Evolutionary conservation across 2,888 invertebrate species (phyloP).

Genomic region (Carcina quercana): DNA sequence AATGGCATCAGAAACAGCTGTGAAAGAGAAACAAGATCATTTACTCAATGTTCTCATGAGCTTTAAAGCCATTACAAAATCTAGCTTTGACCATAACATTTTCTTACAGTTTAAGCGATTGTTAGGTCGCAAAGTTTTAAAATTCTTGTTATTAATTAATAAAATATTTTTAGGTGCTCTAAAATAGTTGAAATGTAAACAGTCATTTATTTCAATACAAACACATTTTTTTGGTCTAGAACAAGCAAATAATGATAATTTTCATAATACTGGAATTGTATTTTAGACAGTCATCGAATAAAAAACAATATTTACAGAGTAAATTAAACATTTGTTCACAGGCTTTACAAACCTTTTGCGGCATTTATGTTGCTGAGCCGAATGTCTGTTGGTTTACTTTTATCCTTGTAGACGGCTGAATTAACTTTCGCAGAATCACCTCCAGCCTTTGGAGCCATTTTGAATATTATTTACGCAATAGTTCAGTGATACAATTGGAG

Average conservation of each 20-base stretch:
- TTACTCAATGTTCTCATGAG: too few species aligned
- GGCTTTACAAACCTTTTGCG: conserved; percentile 88
- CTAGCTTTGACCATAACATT: too few species aligned
- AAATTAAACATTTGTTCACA: too few species aligned
- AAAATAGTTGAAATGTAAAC: too few species aligned
- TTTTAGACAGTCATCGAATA: too few species aligned
- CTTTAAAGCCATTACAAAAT: too few species aligned
- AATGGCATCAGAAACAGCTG: conserved; percentile 99
- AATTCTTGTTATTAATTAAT: too few species aligned
- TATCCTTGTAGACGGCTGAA: conserved; percentile 86
- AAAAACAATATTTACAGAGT: too few species aligned
- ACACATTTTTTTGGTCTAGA: conserved; percentile 6
- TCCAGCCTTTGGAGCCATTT: conserved; percentile 66
- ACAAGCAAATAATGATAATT: too few species aligned
- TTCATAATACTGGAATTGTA: not conserved
- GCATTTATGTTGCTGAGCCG: conserved; percentile 97
- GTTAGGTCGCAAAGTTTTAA: too few species aligned
- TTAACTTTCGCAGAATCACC: conserved; percentile 63
- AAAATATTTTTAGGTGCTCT: too few species aligned
- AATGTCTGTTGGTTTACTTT: conserved; percentile 95
- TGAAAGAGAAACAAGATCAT: conserved; percentile 43
- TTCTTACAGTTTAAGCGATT: too few species aligned
- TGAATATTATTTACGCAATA: conserved; percentile 6
- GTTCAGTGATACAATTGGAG: not conserved
- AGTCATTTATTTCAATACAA: not conserved